Evolutionary conservation across 1,140 invertebrate species (phyloP), one percentile per base, ranked within the genome.

Genomic region (Matsumurasca onukii): DNA sequence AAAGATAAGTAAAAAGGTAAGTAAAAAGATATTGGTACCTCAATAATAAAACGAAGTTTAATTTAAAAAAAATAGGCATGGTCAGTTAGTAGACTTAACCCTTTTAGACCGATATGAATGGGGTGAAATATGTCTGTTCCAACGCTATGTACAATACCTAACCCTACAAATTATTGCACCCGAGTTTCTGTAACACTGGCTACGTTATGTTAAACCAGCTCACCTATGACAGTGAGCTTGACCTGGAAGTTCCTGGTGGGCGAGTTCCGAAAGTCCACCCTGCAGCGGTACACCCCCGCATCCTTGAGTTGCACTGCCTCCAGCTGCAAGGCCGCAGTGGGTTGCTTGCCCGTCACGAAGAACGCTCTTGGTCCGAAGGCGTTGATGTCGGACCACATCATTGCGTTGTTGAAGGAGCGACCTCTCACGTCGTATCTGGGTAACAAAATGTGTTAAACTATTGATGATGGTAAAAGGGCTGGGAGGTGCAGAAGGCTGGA

Each of bases 171-270:
- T n/a, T n/a, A n/a, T n/a, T n/a, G n/a, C n/a, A n/a, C n/a, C n/a
- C n/a, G n/a, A n/a, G n/a, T n/a, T n/a, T n/a, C n/a, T n/a, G n/a
- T n/a, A n/a, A n/a, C n/a, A n/a, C n/a, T n/a, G n/a, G 17, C 34
- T 39, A 39, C 34, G 17, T 39, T 39, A 39, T 39, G 5, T 39
- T 5, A 39, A 9, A 9, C 5, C 3, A 51, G 84, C 89, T 89
- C 84, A 97, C 94, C 92, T 78, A 95, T 94, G 72, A 96, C 92
- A 73, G 92, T 93, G 73, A 97, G 86, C 78, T 92, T 91, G 76
- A 95, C 92, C 80, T 93, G 89, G 77, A 89, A 92, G 80, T 95
- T 96, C 73, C 92, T 86, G 1, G 94, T 95, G 0, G 92, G 92
- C 12, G 93, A 93, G 76, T 93, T 93, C 75, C 88, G 89, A 79